Evolutionary conservation across 2,113 vertebrate genomes (phyloP).

Genomic region (Protobothrops flavoviridis): DNA sequence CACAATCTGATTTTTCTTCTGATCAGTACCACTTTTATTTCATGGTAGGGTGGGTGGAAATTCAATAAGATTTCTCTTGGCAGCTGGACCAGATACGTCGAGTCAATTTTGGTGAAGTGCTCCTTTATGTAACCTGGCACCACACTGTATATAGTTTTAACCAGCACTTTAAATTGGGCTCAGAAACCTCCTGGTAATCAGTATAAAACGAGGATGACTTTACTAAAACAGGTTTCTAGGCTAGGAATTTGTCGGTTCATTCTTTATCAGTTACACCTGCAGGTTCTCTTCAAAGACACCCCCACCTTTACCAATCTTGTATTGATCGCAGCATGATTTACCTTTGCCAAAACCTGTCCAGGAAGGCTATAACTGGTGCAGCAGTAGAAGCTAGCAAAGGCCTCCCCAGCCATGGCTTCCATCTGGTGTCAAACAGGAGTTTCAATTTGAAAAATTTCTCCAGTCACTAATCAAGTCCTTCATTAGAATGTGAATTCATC

Average conservation of each 20-base stretch:
- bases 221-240: neutral
- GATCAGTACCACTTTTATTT: neutral
- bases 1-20: neutral
- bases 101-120: neutral
- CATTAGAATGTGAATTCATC: neutral
- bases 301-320: neutral
- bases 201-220: neutral
- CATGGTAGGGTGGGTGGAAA: neutral
- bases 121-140: neutral
- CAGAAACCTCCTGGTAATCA: neutral
- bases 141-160: neutral
- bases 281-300: neutral
- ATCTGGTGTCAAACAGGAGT: neutral
- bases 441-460: neutral
- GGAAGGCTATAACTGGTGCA: neutral
- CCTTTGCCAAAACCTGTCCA: neutral
- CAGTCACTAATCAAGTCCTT: neutral
- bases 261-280: neutral
- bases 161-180: neutral
- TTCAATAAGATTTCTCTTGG: neutral
- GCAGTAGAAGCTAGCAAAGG: neutral
- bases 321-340: neutral
- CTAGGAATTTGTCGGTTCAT: neutral
- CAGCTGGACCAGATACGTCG: neutral
- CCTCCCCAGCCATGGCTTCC: neutral